phyloP scores from a whole-genome alignment of 1,140 invertebrate species.

The Drosophila melanica region DNA sequence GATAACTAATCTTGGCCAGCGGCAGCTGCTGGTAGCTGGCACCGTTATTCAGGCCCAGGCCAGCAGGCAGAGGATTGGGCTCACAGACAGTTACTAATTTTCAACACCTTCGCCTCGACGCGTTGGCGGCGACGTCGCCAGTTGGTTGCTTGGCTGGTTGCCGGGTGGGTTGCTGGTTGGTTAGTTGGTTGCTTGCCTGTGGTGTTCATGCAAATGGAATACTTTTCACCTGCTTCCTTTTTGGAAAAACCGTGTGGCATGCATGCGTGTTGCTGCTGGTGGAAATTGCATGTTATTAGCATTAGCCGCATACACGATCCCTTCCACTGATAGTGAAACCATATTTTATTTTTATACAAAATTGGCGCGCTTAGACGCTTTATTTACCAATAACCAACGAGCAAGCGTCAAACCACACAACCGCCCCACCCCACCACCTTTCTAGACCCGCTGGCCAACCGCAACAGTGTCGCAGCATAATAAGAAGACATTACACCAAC shows the following conservation, averaged over 20 bases:
- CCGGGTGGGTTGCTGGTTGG: constrained; percentile 33
- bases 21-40: constrained; percentile 27
- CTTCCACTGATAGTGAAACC: constrained; percentile 75
- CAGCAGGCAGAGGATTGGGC: constrained; percentile 39
- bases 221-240: constrained; percentile 78
- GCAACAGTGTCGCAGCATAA: constrained; percentile 77
- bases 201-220: constrained; percentile 79
- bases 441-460: constrained; percentile 19
- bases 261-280: constrained; percentile 60
- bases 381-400: constrained; percentile 78
- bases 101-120: constrained; percentile 68
- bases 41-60: constrained; percentile 13
- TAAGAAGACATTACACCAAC: constrained; percentile 80
- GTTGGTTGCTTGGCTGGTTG: constrained; percentile 31
- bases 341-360: constrained; percentile 77
- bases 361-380: constrained; percentile 77
- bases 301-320: constrained; percentile 79
- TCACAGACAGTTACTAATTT: constrained; percentile 70
- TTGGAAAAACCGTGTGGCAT: constrained; percentile 46
- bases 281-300: constrained; percentile 81
- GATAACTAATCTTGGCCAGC: constrained; percentile 25
- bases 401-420: constrained; percentile 16
- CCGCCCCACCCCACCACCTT: constrained; percentile 1
- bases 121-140: constrained; percentile 45
- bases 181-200: constrained; percentile 31